These are phyloP conservation scores for Ormyrus rosae DNA, from an alignment of 2,888 invertebrate species.

Conservation along the genomic window DNA sequence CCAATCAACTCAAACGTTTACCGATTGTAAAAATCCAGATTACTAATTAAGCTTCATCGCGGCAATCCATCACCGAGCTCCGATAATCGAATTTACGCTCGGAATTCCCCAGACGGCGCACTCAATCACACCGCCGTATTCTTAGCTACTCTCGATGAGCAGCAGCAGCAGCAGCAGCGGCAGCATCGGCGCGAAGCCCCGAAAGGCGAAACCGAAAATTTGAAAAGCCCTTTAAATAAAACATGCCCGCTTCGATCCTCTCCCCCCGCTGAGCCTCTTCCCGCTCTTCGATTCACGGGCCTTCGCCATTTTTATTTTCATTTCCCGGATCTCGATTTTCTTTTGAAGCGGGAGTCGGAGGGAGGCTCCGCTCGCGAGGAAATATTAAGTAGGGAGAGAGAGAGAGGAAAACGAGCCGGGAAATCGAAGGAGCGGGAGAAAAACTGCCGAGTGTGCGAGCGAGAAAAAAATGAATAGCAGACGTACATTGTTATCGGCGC, in stretches of 20 bases:
- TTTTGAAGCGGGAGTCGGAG: constrained; percentile 6
- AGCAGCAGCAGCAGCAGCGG: no score
- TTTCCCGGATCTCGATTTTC: constrained; percentile 26
- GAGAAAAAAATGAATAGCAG: constrained; percentile 40
- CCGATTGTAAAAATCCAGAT: no score
- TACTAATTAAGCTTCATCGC: no score
- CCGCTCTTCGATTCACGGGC: not conserved
- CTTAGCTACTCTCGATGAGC: no score
- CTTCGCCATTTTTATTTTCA: constrained; percentile 29
- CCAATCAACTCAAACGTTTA: no score
- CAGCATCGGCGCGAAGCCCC: no score
- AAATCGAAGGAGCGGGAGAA: constrained; percentile 5
- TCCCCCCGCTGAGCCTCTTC: not conserved
- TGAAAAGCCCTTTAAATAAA: not conserved
- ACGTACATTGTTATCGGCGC: constrained; percentile 48
- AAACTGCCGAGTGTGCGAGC: constrained; percentile 4
- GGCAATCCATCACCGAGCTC: no score
- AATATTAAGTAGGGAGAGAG: constrained; percentile 30
- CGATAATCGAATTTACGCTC: no score
- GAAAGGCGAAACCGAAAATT: not conserved
- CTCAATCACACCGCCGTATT: no score
- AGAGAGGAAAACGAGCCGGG: constrained; percentile 5
- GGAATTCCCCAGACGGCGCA: no score
- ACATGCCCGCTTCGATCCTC: not conserved
- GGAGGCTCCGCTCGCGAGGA: not conserved